Percentiles rank a stretch among this genome's conserved stretches.
These are phyloP conservation scores for Elachura formosa DNA, from an alignment of 2,113 vertebrate genomes.

Conservation along the genomic window DNA sequence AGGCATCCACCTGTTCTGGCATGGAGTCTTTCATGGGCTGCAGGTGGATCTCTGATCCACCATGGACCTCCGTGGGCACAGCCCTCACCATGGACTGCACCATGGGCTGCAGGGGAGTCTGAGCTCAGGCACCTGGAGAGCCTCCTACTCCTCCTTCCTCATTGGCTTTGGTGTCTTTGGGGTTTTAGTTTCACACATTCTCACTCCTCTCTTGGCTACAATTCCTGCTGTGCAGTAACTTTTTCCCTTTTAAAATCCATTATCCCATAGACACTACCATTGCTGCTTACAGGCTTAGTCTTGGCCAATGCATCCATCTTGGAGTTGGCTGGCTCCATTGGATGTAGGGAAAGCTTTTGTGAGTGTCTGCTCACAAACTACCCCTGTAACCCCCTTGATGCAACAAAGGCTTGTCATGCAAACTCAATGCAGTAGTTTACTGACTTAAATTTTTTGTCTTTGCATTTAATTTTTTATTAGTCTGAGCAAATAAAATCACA, in stretches of 20 bases:
- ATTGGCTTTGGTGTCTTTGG: neutral
- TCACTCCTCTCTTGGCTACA: neutral
- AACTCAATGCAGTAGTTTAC: neutral
- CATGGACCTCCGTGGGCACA: neutral
- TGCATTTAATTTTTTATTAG: neutral
- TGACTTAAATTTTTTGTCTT: neutral
- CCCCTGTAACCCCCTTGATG: neutral
- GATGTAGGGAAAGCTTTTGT: neutral
- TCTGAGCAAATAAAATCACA: neutral
- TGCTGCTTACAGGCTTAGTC: neutral
- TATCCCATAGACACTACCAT: neutral
- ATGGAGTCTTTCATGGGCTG: accelerated
- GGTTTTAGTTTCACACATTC: neutral
- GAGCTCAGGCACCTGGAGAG: neutral
- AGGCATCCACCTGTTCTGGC: neutral
- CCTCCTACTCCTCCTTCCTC: neutral
- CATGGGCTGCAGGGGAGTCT: neutral
- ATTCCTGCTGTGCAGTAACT: neutral
- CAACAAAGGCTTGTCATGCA: neutral
- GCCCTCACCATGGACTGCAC: too few relatives aligned
- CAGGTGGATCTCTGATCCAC: neutral
- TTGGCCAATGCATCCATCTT: accelerated
- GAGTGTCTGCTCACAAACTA: neutral
- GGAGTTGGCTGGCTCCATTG: accelerated
- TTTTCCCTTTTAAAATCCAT: neutral